phyloP scores from a whole-genome alignment of 2,888 invertebrate genomes.

The Dendrolimus pini region DNA sequence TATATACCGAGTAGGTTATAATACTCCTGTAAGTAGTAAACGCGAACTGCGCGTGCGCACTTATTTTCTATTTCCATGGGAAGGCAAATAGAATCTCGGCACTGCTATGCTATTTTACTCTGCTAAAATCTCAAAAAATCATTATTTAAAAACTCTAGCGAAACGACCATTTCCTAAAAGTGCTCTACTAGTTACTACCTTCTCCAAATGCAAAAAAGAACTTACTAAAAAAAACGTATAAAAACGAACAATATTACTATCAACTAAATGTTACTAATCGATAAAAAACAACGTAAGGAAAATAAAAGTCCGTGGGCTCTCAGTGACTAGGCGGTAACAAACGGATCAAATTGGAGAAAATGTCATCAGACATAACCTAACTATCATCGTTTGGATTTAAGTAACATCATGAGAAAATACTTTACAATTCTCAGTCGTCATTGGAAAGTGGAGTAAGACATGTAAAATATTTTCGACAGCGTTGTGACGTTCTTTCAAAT shows the following conservation, averaged over 20 bases:
- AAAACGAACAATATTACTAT: constrained; percentile 64
- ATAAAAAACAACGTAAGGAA: constrained; percentile 58
- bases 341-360: constrained; percentile 40
- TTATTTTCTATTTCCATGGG: constrained; percentile 8
- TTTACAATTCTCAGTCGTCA: constrained; percentile 54
- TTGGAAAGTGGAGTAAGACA: constrained; percentile 37
- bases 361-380: constrained; percentile 37
- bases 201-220: constrained; percentile 47
- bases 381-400: constrained; percentile 16
- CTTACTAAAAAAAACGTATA: constrained; percentile 61
- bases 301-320: constrained; percentile 59
- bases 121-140: constrained; percentile 52
- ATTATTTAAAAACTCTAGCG: constrained; percentile 63
- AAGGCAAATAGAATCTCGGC: neutral
- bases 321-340: constrained; percentile 74
- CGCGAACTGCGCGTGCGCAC: constrained; percentile 12
- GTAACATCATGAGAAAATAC: constrained; percentile 36
- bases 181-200: constrained; percentile 72
- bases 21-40: constrained; percentile 60
- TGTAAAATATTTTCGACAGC: constrained; percentile 57
- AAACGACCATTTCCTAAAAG: constrained; percentile 62
- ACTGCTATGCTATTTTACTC: constrained; percentile 18
- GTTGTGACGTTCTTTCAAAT: constrained; percentile 46
- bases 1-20: constrained; percentile 64
- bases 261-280: constrained; percentile 66